These are phyloP conservation scores for Papilio glaucus DNA, from an alignment of 1,140 invertebrate genomes.

Conservation along the genomic window DNA sequence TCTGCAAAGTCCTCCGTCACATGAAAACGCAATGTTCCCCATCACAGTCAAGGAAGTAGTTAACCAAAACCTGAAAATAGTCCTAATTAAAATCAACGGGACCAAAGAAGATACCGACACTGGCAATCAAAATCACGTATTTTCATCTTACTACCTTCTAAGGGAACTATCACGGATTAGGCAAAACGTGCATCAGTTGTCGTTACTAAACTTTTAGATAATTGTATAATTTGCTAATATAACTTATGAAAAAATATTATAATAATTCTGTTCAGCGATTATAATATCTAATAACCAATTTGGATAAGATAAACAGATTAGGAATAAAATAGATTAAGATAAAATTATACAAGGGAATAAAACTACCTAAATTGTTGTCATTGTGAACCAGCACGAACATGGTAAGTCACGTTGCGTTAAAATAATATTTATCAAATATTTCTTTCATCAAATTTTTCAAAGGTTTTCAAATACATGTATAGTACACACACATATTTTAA, in stretches of 20 bases:
- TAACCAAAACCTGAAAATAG: no score
- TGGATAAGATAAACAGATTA: conserved; percentile 45
- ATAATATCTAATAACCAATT: conserved; percentile 33
- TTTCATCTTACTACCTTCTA: not conserved
- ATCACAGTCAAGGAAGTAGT: not conserved
- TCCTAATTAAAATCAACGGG: no score
- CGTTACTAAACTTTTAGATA: not conserved
- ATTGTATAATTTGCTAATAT: conserved; percentile 16
- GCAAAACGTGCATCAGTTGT: conserved; percentile 2
- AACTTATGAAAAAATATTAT: conserved; percentile 8
- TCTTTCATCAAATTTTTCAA: not conserved
- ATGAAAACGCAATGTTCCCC: not conserved
- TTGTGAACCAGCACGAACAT: conserved; percentile 53
- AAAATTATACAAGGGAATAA: conserved; percentile 26
- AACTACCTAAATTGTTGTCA: conserved; percentile 40
- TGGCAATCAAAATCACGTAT: not conserved
- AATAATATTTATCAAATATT: conserved; percentile 5
- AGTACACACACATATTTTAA: no score
- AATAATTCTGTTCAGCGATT: conserved; percentile 4
- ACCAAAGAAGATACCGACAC: no score
- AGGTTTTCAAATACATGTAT: not conserved
- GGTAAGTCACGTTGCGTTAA: conserved; percentile 50
- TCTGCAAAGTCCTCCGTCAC: no score
- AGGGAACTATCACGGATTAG: not conserved
- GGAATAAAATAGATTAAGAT: conserved; percentile 26